These are phyloP conservation scores for Cydia splendana DNA, from an alignment of 1,140 invertebrate genomes.

Conservation along the genomic window DNA sequence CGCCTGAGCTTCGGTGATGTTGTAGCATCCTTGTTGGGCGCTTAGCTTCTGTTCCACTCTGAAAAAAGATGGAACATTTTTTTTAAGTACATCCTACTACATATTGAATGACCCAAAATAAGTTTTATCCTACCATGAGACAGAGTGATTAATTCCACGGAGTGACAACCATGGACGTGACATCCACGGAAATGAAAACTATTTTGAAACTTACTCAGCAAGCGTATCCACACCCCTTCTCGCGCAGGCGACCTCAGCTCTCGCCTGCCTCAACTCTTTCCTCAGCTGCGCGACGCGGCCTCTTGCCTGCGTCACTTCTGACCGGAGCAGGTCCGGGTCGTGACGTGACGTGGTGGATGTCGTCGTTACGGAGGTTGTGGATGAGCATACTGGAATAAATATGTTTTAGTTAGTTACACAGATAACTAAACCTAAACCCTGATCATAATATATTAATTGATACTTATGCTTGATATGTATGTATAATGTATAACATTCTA, in stretches of 20 bases:
- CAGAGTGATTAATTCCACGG: too few species aligned
- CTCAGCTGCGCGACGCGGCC: conserved; percentile 93
- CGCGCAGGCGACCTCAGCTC: conserved; percentile 94
- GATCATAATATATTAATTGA: too few species aligned
- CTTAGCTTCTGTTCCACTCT: conserved; percentile 95
- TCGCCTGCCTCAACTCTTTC: conserved; percentile 94
- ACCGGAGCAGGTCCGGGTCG: conserved; percentile 95
- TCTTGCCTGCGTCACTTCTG: conserved; percentile 93
- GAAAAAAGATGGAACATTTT: conserved; percentile 26
- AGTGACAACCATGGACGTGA: background rate
- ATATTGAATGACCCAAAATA: background rate
- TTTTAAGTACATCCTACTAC: background rate
- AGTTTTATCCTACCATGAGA: too few species aligned
- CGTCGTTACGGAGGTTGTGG: conserved; percentile 86
- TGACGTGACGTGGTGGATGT: conserved; percentile 89
- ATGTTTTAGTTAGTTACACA: conserved; percentile 30
- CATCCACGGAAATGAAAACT: conserved; percentile 18
- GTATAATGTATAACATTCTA: too few species aligned
- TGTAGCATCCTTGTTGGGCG: conserved; percentile 92
- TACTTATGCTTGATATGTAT: too few species aligned
- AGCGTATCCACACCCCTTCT: conserved; percentile 95
- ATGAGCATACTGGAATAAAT: conserved; percentile 90
- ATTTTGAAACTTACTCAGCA: conserved; percentile 84
- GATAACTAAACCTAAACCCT: background rate
- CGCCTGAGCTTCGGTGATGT: conserved; percentile 94